Evolutionary conservation across 2,888 invertebrate species (phyloP), one percentile per base, ranked within the genome.

Genomic region (Gortyna flavago): DNA sequence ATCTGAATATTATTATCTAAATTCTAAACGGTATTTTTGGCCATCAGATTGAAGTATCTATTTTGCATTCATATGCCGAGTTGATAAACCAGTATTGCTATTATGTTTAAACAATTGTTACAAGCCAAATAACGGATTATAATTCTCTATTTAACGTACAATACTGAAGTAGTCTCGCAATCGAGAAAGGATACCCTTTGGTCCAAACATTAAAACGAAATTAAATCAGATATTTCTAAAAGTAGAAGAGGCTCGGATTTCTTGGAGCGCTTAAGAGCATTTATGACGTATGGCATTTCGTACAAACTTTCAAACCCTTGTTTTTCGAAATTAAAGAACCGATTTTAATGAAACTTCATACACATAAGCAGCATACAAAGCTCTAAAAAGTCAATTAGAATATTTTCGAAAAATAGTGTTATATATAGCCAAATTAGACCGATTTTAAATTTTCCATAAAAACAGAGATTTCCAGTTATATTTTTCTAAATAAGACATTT

Each of bases 81-180:
- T 75, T 25, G 35, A n/a, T 59, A 51, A 79, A 83, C 32, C 29
- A 68, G 54, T 38, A n/a, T 3, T 54, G 38, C 48, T 35, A 69
- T 41, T 66, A 35, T 72, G 35, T 73, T 71, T 48, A 71, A 84
- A 62, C 25, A 85, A 41, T 61, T 59, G 71, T n/a, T 54, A 38
- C 38, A 70, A 61, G 13, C 57, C 6, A 35, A 83, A 59, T 61
- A 57, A 51, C 25, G 35, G 57, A 72, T 54, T 29, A 64, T 67
- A 62, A 64, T 64, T 18, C 32, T 65, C 1, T 48, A 73, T 65
- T 48, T 73, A 62, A 41, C 2, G n/a, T 41, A n/a, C 41, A 48
- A 61, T n/a, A 44, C 41, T 64, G 32, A 79, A 71, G 38, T 44
- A 7, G n/a, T 13, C 21, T 41, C 16, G 13, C 16, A 48, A 57